Evolutionary conservation across 2,797 vertebrate genomes (phyloP), one percentile per base, ranked within the genome.

Genomic region (Alcedo quadribrachys): DNA sequence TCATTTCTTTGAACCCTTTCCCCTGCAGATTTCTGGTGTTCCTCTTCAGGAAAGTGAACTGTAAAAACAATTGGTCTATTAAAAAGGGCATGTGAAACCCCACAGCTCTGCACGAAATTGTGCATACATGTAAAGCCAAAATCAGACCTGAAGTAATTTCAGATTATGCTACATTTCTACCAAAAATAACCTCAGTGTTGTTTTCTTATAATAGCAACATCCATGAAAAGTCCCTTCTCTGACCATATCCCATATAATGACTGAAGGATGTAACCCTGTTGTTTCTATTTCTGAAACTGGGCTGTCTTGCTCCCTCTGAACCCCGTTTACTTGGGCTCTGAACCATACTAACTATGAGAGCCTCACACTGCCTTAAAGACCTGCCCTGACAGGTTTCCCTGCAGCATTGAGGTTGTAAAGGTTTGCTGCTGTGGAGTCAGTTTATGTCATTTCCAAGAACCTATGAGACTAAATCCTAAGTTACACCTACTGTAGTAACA

Each of bases 21-120:
- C 40, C 51, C 40, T 83, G 62, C 60, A 88, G 73, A 65, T 94
- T 90, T 93, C 62, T 89, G 28, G 69, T 74, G 74, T 86, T 32
- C 53, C 48, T 55, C 28, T 90, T 76, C 24, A 60, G 78, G 46
- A 81, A 68, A 70, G 3, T 1, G 32, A 92, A 37, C 37, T 75
- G 20, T 63, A 62, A 66, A 68, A 70, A 12, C 11, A 42, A 21
- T 62, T 32, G 20, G 43, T 69, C 8, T 75, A 20, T 16, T n/a
- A 30, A 9, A 25, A 78, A 87, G 65, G 46, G 21, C 32, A 28
- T 43, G 17, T 54, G 67, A 81, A 74, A 81, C 17, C 40, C 87
- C 27, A 66, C 17, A 60, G 48, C 35, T 88, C 81, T 86, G 43
- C 22, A 7, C 48, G 46, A 78, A 17, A 5, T 63, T 76, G 24